These are phyloP conservation scores for Muntiacus reevesi DNA, from an alignment of 2,113 vertebrate genomes.

Conservation along the genomic window DNA sequence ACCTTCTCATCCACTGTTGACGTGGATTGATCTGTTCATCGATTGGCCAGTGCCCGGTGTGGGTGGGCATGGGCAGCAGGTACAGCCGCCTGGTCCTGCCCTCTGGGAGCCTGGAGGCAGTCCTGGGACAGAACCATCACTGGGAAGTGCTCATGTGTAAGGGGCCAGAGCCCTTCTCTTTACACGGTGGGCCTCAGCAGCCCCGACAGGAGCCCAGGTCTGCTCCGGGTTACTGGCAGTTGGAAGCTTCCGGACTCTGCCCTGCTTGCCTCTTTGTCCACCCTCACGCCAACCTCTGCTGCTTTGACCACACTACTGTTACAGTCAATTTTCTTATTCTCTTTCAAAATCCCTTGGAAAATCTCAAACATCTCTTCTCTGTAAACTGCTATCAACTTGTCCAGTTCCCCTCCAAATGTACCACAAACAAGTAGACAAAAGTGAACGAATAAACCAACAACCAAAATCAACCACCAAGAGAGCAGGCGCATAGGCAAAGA, in stretches of 20 bases:
- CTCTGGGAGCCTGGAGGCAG: not conserved
- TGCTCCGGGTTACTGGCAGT: accelerated
- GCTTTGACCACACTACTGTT: accelerated
- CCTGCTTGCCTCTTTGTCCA: too few species aligned
- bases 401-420: not conserved
- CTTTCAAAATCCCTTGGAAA: not conserved
- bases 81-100: not conserved
- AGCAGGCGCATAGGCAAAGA: accelerated
- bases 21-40: accelerated
- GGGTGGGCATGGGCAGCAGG: not conserved
- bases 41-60: accelerated
- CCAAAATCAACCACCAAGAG: not conserved
- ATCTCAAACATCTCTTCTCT: not conserved
- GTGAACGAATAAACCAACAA: not conserved
- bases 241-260: not conserved
- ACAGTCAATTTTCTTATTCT: accelerated
- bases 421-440: not conserved
- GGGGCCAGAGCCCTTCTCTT: not conserved
- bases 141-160: not conserved
- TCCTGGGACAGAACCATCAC: not conserved
- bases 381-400: not conserved
- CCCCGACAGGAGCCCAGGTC: not conserved
- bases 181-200: not conserved
- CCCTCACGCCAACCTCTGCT: not conserved
- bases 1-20: not conserved